Conservation (phyloP, 2,888 invertebrate genomes). For the Pasiphila rectangulata region DNA sequence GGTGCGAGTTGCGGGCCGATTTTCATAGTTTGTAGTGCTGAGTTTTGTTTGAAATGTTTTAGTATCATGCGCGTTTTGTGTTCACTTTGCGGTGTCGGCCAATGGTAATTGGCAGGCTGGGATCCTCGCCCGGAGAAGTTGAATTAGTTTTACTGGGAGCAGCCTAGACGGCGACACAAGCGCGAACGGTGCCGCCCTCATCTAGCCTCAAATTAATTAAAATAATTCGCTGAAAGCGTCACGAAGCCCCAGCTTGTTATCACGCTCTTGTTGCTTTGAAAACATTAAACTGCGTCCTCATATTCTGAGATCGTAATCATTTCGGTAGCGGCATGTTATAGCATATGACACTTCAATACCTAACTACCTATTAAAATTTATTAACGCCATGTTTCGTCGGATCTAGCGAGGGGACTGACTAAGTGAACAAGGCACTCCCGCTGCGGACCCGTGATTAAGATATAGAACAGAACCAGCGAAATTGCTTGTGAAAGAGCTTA, state of each 20-base stretch:
- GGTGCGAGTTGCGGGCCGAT: constrained; percentile 26
- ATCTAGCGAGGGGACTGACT: constrained; percentile 14
- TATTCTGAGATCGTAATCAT: constrained; percentile 35
- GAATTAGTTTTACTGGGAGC: constrained; percentile 43
- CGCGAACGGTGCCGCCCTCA: constrained; percentile 33
- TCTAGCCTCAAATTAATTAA: constrained; percentile 54
- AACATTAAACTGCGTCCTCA: constrained; percentile 38
- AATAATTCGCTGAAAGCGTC: constrained; percentile 54
- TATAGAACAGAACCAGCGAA: constrained; percentile 1
- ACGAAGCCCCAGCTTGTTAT: constrained; percentile 52
- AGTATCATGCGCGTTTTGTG: constrained; percentile 25
- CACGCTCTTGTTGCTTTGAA: constrained; percentile 48
- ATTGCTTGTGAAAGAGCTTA: constrained; percentile 9
- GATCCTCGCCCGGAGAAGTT: constrained; percentile 37
- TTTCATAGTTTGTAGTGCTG: constrained; percentile 33
- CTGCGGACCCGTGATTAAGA: constrained; percentile 8
- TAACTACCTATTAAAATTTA: constrained; percentile 19
- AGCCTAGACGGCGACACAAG: constrained; percentile 30
- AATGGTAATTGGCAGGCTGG: constrained; percentile 36
- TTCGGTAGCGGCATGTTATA: constrained; percentile 41
- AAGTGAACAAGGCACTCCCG: constrained; percentile 19
- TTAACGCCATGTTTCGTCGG: constrained; percentile 19
- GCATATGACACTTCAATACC: constrained; percentile 35
- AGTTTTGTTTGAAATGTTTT: constrained; percentile 29
- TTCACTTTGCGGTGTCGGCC: constrained; percentile 26